These are phyloP conservation scores for Cryptomyrus ogoouensis DNA, from an alignment of 2,113 vertebrate species.

Conservation along the genomic window DNA sequence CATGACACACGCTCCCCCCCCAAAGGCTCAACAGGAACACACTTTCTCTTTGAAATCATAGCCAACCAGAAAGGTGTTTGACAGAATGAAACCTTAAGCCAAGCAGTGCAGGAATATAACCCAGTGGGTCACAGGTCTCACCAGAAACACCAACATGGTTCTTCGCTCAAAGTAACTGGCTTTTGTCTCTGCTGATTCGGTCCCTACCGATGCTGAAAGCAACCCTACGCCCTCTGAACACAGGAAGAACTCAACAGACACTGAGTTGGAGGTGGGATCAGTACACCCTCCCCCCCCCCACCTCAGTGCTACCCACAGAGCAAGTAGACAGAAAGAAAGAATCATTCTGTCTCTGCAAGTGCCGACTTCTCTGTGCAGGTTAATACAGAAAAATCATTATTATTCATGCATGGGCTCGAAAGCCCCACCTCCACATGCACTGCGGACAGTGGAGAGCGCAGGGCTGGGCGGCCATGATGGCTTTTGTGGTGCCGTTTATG, in stretches of 20 bases:
- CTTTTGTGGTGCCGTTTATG: neutral
- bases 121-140: neutral
- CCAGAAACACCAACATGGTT: neutral
- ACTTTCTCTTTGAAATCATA: neutral
- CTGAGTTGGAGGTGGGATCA: neutral
- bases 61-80: neutral
- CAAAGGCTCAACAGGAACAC: neutral
- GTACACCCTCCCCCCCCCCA: neutral
- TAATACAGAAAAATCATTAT: constrained; percentile 50
- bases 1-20: neutral
- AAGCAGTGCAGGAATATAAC: neutral
- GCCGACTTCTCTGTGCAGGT: constrained; percentile 56
- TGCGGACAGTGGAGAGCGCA: constrained; percentile 24
- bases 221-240: neutral
- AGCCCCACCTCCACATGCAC: constrained; percentile 43
- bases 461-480: neutral
- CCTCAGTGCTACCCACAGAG: neutral
- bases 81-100: neutral
- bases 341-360: neutral
- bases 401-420: constrained; percentile 55
- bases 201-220: neutral
- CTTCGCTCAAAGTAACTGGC: neutral
- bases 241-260: neutral
- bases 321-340: neutral
- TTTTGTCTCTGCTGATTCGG: neutral